Conservation (phyloP, 2,113 vertebrate species). For the Antechinus stuartii region DNA sequence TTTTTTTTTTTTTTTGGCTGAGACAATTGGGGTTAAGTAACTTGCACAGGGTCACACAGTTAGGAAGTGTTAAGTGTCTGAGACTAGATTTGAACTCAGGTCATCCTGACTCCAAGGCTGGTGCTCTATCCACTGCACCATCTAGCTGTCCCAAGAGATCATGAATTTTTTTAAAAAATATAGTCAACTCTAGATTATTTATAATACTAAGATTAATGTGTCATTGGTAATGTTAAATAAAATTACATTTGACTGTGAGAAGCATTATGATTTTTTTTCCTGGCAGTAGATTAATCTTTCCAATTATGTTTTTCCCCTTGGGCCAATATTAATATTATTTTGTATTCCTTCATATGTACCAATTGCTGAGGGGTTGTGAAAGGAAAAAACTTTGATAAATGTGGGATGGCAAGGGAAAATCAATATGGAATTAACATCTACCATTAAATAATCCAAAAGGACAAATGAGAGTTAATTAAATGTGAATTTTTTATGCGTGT, state of each 20-base stretch:
- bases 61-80: too few relatives aligned
- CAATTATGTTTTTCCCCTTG: background rate
- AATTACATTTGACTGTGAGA: background rate
- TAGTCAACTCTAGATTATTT: background rate
- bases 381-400: constrained; percentile 48
- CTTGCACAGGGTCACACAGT: too few relatives aligned
- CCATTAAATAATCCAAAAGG: constrained; percentile 39
- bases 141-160: background rate
- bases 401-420: constrained; percentile 34
- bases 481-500: background rate
- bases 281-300: background rate
- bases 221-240: background rate
- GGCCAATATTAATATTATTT: background rate
- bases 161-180: background rate
- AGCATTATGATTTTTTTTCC: background rate
- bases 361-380: constrained; percentile 42
- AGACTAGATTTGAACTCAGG: too few relatives aligned
- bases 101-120: too few relatives aligned
- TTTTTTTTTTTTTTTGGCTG: too few relatives aligned
- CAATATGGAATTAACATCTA: constrained; percentile 58
- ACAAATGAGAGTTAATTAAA: background rate
- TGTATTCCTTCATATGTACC: constrained; percentile 43
- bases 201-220: background rate
- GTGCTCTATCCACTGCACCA: too few relatives aligned
- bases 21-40: too few relatives aligned